A percentile compares a stretch with the other conserved stretches of the same genome.
Conservation (phyloP, 1,140 invertebrate genomes). For the Lepidurus apus region DNA sequence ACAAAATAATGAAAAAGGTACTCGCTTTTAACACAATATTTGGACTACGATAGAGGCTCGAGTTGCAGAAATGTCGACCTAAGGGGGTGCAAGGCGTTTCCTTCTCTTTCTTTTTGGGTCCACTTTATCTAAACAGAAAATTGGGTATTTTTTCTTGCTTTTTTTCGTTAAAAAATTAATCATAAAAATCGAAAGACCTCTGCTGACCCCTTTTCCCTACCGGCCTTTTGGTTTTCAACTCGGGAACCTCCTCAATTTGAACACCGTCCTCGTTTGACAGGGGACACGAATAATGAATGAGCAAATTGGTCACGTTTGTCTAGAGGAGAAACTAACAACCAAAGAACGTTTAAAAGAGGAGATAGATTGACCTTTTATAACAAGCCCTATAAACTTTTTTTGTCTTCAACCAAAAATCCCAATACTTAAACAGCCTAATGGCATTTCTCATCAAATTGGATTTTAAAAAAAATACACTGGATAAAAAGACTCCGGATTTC, state of each 20-base stretch:
- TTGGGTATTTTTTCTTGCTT: not conserved
- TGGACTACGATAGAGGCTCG: conserved; percentile 20
- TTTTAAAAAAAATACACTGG: too few species aligned
- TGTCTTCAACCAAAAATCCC: too few species aligned
- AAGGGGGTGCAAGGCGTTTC: conserved; percentile 15
- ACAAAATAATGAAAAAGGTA: conserved; percentile 20
- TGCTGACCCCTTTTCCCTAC: not conserved
- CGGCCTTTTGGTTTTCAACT: conserved; percentile 17
- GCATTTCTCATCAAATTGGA: too few species aligned
- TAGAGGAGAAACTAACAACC: not conserved
- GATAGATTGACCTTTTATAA: not conserved
- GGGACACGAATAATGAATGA: conserved; percentile 15
- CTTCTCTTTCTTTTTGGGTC: not conserved
- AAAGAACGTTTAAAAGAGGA: not conserved
- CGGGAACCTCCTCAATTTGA: conserved; percentile 14
- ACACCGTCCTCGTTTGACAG: conserved; percentile 6
- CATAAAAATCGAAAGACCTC: not conserved
- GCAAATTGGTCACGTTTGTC: not conserved
- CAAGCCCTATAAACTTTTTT: too few species aligned
- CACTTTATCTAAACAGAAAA: not conserved
- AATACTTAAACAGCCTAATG: too few species aligned
- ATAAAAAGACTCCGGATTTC: not conserved
- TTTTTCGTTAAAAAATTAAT: not conserved
- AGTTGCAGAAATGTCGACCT: conserved; percentile 11
- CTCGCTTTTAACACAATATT: conserved; percentile 2